Evolutionary conservation across 2,888 invertebrate genomes (phyloP).

Genomic region (Nephrocerus scutellatus): DNA sequence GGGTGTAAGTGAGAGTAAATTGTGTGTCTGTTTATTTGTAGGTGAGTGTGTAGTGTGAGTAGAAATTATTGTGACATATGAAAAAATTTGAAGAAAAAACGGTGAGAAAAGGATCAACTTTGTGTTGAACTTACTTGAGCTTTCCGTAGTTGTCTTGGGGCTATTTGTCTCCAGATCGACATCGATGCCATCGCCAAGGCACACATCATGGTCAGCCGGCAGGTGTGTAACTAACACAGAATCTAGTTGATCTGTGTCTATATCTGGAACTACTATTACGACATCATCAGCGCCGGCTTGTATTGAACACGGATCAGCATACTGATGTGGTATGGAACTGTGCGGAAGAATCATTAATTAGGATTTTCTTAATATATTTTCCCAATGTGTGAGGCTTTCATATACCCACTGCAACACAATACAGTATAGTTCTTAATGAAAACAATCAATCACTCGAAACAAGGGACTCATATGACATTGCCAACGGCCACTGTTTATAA

Average conservation of each 20-base stretch:
- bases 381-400: no score
- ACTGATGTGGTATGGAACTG: slow-evolving; percentile 49
- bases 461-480: no score
- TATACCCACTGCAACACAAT: no score
- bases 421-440: no score
- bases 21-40: no score
- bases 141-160: slow-evolving; percentile 55
- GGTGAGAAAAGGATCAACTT: not conserved
- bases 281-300: slow-evolving; percentile 46
- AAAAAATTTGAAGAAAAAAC: slow-evolving; percentile 4
- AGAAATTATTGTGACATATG: slow-evolving; percentile 16
- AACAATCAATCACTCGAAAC: no score
- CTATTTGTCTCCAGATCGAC: slow-evolving; percentile 50
- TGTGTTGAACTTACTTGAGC: slow-evolving; percentile 52
- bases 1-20: no score
- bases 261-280: slow-evolving; percentile 51
- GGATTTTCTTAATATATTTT: not conserved
- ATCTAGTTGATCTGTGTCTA: slow-evolving; percentile 38
- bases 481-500: no score
- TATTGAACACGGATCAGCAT: slow-evolving; percentile 32
- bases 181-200: slow-evolving; percentile 27
- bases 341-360: slow-evolving; percentile 24
- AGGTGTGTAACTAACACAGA: slow-evolving; percentile 27
- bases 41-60: no score
- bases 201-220: slow-evolving; percentile 27